Base-by-base conservation (phyloP, 2,888 invertebrate species). In the Spicauda simplicius region DNA sequence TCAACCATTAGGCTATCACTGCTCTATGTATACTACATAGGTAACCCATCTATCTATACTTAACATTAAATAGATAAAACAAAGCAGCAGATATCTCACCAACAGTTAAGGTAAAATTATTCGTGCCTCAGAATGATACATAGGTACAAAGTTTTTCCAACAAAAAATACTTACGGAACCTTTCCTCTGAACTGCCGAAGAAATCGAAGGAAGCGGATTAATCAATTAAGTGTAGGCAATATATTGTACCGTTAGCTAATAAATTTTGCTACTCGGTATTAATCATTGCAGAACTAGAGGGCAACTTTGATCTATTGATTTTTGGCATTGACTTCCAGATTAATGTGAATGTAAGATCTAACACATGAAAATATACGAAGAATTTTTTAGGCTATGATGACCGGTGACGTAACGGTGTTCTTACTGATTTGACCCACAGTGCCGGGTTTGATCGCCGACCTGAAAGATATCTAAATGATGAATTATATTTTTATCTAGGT, bases 211-310 rank as follows among this genome's bases (percentile, higher is more conserved):
- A 66, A 65, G 52, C 48, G 59, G 58, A 65, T 65, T 65, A 65
- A 66, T 60, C 65, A 66, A 66, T 66, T 66, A 66, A 66, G 65
- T 59, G 65, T 66, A 55, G 53, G 59, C 59, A 66, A 66, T 66
- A 66, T 60, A 66, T 66, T 54, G 59, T 60, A n/a, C 59, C 59
- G 65, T 54, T 54, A 66, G 65, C 65, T 60, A 66, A 66, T 66
- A 66, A 66, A 60, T 65, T 65, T 59, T 48, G 65, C 19, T 65
- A 48, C 54, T 54, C 54, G 45, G 45, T 59, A 65, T 65, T 54
- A 65, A 65, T 65, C 65, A 65, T 59, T 65, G 59, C 59, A 53
- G 45, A 59, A 59, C 59, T 53, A 65, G 53, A 59, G 65, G 59
- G 54, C 59, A 59, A 65, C 65, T 65, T 59, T 65, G 65, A 65